These are phyloP conservation scores for Caenorhabditis afra DNA, from an alignment of 2,888 invertebrate genomes.

Conservation along the genomic window DNA sequence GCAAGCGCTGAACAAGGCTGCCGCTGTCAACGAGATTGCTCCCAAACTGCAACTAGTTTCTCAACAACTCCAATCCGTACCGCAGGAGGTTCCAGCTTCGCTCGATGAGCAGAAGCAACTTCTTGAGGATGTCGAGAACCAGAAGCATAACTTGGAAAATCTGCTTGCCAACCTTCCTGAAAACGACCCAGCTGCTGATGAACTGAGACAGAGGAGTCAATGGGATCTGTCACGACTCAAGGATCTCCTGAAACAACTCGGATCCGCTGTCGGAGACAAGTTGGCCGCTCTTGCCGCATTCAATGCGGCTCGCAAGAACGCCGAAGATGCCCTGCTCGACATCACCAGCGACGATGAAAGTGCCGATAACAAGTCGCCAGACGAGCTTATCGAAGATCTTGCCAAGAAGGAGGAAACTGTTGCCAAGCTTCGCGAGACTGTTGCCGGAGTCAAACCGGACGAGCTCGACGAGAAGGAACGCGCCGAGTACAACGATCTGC, in stretches of 20 bases:
- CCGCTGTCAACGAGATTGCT: constrained; percentile 27
- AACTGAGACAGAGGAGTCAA: constrained; percentile 60
- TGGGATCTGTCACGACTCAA: constrained; percentile 58
- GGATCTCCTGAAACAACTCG: constrained; percentile 1
- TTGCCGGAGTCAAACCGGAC: constrained; percentile 44
- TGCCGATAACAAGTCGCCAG: constrained; percentile 14
- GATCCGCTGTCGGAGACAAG: neutral
- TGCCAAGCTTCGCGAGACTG: constrained; percentile 41
- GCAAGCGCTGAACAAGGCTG: constrained; percentile 12
- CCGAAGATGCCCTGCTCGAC: constrained; percentile 58
- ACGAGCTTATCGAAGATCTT: constrained; percentile 6
- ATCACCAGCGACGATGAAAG: constrained; percentile 30
- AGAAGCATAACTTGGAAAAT: constrained; percentile 55
- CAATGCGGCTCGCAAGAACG: constrained; percentile 62
- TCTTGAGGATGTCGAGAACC: constrained; percentile 4
- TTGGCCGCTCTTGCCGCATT: constrained; percentile 38
- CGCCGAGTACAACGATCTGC: constrained; percentile 47
- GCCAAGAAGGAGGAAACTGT: constrained; percentile 33
- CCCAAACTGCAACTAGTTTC: constrained; percentile 49
- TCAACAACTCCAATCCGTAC: constrained; percentile 16
- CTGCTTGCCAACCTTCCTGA: constrained; percentile 51
- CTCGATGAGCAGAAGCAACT: neutral
- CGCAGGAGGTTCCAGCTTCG: neutral
- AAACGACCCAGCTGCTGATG: constrained; percentile 51
- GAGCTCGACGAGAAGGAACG: constrained; percentile 63